Evolutionary conservation across 2,888 invertebrate genomes (phyloP).

Genomic region (Branchinecta sandiegonensis): DNA sequence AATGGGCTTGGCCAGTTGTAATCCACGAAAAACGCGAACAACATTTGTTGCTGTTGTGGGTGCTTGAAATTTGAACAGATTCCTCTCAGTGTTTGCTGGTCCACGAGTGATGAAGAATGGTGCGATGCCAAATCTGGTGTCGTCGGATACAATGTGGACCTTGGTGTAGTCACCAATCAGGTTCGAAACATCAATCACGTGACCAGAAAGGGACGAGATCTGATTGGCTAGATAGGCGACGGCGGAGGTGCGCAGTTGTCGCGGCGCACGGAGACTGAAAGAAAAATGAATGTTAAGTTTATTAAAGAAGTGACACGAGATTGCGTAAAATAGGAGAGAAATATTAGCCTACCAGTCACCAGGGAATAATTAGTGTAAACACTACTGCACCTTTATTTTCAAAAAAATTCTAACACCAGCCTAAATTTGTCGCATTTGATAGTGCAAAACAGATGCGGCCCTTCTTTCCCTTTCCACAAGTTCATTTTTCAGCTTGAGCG

Average conservation of each 20-base stretch:
- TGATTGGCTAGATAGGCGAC: conserved; percentile 43
- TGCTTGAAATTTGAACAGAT: conserved; percentile 53
- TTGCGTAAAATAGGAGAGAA: too few species aligned
- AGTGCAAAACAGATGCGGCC: too few species aligned
- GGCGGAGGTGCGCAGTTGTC: conserved; percentile 39
- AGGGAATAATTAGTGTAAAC: too few species aligned
- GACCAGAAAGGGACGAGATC: conserved; percentile 32
- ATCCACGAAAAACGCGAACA: conserved; percentile 64
- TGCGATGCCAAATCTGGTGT: conserved; percentile 50
- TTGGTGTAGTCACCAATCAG: conserved; percentile 18
- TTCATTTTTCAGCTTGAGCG: too few species aligned
- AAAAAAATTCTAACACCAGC: too few species aligned
- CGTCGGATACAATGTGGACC: conserved; percentile 33
- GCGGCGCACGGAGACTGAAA: conserved; percentile 34
- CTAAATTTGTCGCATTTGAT: too few species aligned
- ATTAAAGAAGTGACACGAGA: too few species aligned
- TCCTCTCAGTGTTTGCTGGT: conserved; percentile 6
- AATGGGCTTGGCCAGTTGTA: conserved; percentile 70
- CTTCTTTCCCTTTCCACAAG: too few species aligned
- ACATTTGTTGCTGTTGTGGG: conserved; percentile 68
- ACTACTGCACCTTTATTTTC: too few species aligned
- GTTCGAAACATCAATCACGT: not conserved
- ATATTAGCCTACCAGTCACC: too few species aligned
- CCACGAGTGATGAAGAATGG: conserved; percentile 59
- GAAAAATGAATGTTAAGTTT: conserved; percentile 24